phyloP scores from a whole-genome alignment of 2,888 invertebrate species.

The Lutraria lutraria region DNA sequence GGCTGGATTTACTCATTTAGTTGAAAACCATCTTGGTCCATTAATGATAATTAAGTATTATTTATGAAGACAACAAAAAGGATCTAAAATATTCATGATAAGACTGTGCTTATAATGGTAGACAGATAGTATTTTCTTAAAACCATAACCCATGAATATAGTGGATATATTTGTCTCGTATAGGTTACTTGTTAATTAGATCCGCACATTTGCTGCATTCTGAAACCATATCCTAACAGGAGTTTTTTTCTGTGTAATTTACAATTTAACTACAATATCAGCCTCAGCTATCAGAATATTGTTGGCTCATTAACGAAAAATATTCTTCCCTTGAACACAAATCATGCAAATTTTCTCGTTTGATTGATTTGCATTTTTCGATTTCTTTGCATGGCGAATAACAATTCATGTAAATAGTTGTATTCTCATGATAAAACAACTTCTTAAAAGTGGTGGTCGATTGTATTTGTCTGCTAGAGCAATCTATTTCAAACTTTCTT shows the following conservation, averaged over 20 bases:
- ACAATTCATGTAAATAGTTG: slow-evolving; percentile 44
- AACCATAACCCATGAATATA: too few relatives aligned
- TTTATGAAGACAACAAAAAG: too few relatives aligned
- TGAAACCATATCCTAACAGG: background rate
- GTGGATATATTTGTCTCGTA: too few relatives aligned
- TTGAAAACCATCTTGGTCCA: too few relatives aligned
- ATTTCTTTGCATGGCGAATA: slow-evolving; percentile 38
- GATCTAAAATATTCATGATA: too few relatives aligned
- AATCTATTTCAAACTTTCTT: slow-evolving; percentile 24
- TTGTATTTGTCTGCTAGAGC: slow-evolving; percentile 39
- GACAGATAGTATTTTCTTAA: too few relatives aligned
- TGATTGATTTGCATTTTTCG: slow-evolving; percentile 38
- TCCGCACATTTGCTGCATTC: background rate
- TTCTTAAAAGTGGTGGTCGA: slow-evolving; percentile 24
- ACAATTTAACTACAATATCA: background rate
- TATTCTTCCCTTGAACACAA: background rate
- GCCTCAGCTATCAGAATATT: background rate
- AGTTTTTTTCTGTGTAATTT: background rate
- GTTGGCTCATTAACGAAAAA: slow-evolving; percentile 33
- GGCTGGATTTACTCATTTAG: too few relatives aligned
- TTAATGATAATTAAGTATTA: too few relatives aligned
- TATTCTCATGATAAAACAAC: slow-evolving; percentile 26
- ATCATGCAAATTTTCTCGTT: slow-evolving; percentile 33
- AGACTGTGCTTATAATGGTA: too few relatives aligned
- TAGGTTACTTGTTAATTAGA: background rate